A percentile compares a stretch with the other conserved stretches of the same genome.
These are phyloP conservation scores for Nezara viridula DNA, from an alignment of 2,888 invertebrate genomes.

Conservation along the genomic window DNA sequence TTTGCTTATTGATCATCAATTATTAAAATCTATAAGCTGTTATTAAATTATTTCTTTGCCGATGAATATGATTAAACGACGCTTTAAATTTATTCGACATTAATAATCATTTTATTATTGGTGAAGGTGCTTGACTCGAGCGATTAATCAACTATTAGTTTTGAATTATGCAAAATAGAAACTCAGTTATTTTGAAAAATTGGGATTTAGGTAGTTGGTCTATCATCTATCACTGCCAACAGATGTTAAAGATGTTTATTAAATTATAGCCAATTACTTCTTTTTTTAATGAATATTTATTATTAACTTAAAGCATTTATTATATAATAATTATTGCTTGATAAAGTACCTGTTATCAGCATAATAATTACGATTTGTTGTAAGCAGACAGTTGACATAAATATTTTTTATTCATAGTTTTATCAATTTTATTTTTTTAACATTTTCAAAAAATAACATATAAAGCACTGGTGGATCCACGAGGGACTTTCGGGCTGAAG, in stretches of 20 bases:
- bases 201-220: background rate
- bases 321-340: background rate
- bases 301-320: background rate
- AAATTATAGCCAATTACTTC: background rate
- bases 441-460: too few relatives aligned
- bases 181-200: background rate
- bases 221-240: background rate
- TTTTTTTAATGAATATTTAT: constrained; percentile 1
- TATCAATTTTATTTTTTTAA: too few relatives aligned
- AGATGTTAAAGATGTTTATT: background rate
- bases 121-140: background rate
- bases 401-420: too few relatives aligned
- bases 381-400: too few relatives aligned
- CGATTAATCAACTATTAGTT: background rate
- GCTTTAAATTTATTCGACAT: background rate
- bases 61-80: constrained; percentile 8
- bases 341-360: background rate
- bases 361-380: background rate
- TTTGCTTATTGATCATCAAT: background rate
- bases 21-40: background rate
- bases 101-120: background rate
- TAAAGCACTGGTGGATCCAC: too few relatives aligned
- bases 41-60: background rate
- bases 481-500: too few relatives aligned
- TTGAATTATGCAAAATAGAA: background rate